Evolutionary conservation across 1,140 invertebrate species (phyloP).

Genomic region (Anastatus disparis): DNA sequence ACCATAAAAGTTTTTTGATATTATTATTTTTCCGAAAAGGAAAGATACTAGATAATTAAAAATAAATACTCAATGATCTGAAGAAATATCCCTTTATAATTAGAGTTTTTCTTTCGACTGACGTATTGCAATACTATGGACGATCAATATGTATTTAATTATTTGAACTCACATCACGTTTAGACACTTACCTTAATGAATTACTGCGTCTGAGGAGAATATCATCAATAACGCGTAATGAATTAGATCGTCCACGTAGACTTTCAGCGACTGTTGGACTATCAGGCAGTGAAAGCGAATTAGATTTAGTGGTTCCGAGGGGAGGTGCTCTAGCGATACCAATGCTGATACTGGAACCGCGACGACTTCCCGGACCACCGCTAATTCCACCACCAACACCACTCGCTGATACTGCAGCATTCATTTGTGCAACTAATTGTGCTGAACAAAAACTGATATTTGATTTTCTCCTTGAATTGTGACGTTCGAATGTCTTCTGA

Average conservation of each 20-base stretch:
- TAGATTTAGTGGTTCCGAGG: slow-evolving; percentile 84
- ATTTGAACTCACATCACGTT: too few species aligned
- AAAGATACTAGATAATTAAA: too few species aligned
- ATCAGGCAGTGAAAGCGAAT: slow-evolving; percentile 87
- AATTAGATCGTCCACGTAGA: slow-evolving; percentile 84
- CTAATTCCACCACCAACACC: slow-evolving; percentile 65
- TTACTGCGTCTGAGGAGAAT: slow-evolving; percentile 85
- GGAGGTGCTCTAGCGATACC: slow-evolving; percentile 78
- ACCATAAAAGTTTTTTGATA: too few species aligned
- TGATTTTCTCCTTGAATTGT: slow-evolving; percentile 89
- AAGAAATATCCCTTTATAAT: too few species aligned
- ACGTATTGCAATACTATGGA: too few species aligned
- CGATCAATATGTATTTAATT: too few species aligned
- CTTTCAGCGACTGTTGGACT: slow-evolving; percentile 82
- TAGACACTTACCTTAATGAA: slow-evolving; percentile 72
- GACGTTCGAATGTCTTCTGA: slow-evolving; percentile 91
- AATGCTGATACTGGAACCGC: slow-evolving; percentile 72
- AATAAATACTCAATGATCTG: too few species aligned
- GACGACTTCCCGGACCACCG: slow-evolving; percentile 70
- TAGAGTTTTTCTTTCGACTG: too few species aligned
- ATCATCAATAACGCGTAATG: slow-evolving; percentile 84
- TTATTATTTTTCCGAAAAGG: too few species aligned
- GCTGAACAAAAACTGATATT: slow-evolving; percentile 90
- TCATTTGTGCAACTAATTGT: slow-evolving; percentile 73
- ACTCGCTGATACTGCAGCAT: slow-evolving; percentile 67